A percentile compares a stretch with the other conserved stretches of the same genome.
Conservation (phyloP, 2,113 vertebrate genomes). For the Melanocharis versteri region DNA sequence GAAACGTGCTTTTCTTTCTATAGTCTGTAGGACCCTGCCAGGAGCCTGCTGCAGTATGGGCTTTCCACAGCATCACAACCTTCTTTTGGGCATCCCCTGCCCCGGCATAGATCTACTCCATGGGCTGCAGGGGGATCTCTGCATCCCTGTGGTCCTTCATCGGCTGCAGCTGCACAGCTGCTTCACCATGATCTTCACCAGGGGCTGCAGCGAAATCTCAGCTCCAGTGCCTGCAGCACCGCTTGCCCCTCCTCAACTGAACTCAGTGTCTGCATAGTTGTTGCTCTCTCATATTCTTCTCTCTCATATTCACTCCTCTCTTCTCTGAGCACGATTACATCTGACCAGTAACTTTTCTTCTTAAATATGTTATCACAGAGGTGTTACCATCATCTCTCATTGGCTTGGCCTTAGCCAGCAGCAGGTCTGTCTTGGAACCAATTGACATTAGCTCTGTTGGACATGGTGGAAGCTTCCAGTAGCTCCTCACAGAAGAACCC, state of each 20-base stretch:
- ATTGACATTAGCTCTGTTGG: not conserved
- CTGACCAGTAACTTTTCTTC: not conserved
- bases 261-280: not conserved
- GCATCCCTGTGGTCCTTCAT: not conserved
- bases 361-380: not conserved
- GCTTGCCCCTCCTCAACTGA: not conserved
- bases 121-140: not conserved
- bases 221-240: not conserved
- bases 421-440: fast-evolving
- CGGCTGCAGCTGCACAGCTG: not conserved
- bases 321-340: not conserved
- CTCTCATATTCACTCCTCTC: not conserved
- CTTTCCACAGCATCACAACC: not conserved
- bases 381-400: not conserved
- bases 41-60: fast-evolving
- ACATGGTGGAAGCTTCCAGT: not conserved
- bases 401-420: not conserved
- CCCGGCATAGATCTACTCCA: not conserved
- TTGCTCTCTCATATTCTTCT: not conserved
- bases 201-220: not conserved
- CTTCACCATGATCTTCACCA: not conserved
- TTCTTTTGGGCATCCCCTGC: not conserved
- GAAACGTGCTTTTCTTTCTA: not conserved
- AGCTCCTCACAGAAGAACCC: not conserved
- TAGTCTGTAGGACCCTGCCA: not conserved